Conservation (phyloP, 2,113 vertebrate species). For the Nannobrachium achirus region DNA sequence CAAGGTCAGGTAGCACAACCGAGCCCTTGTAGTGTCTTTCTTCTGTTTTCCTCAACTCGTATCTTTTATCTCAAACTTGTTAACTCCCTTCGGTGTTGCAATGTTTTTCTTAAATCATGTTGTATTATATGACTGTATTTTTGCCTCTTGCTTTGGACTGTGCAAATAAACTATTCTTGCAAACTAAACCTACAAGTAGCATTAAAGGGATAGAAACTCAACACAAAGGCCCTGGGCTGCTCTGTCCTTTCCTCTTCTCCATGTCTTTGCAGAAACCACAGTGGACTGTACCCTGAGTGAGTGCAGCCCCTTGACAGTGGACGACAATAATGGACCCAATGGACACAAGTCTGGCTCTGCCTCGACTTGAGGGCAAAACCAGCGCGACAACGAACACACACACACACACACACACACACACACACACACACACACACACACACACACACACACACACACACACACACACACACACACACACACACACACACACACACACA, state of each 20-base stretch:
- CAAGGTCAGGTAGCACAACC: too few relatives aligned
- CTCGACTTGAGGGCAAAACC: conserved; percentile 23
- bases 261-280: conserved; percentile 28
- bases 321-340: conserved; percentile 9
- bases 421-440: neutral
- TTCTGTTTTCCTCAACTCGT: too few relatives aligned
- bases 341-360: neutral
- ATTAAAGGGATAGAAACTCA: too few relatives aligned
- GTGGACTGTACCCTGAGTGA: conserved; percentile 11
- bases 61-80: too few relatives aligned
- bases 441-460: conserved; percentile 11
- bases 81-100: too few relatives aligned
- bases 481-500: neutral
- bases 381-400: neutral
- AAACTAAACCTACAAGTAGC: too few relatives aligned
- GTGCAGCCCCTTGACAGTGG: conserved; percentile 19
- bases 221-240: too few relatives aligned
- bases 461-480: neutral
- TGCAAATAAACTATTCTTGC: too few relatives aligned
- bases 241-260: neutral
- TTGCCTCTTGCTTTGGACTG: too few relatives aligned
- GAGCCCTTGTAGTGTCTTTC: too few relatives aligned
- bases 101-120: too few relatives aligned
- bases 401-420: neutral
- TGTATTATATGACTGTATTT: too few relatives aligned